Evolutionary conservation across 2,888 invertebrate species (phyloP).

Genomic region (Cryptus viduatorius): DNA sequence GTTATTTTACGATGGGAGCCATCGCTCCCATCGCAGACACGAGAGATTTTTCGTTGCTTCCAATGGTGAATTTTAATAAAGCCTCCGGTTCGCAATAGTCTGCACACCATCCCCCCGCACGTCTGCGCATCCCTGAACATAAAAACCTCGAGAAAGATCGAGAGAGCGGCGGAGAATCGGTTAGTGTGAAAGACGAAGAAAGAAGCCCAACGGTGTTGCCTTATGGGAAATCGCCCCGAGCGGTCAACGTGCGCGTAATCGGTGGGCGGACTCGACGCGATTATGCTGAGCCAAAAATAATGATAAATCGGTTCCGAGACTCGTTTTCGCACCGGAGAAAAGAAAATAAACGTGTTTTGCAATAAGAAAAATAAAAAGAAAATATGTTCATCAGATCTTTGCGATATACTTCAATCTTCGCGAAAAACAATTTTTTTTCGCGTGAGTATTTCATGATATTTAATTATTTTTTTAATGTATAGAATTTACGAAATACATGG

Average conservation of each 20-base stretch:
- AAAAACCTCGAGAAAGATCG: constrained; percentile 33
- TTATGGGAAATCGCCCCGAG: constrained; percentile 82
- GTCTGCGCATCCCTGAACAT: constrained; percentile 45
- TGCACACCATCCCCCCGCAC: constrained; percentile 19
- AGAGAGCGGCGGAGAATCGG: constrained; percentile 24
- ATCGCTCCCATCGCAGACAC: constrained; percentile 67
- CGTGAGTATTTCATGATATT: neutral
- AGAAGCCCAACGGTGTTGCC: constrained; percentile 66
- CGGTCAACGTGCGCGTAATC: constrained; percentile 80
- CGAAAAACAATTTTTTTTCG: neutral
- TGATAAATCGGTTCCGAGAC: constrained; percentile 78
- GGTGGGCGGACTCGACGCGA: constrained; percentile 79
- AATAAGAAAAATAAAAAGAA: constrained; percentile 45
- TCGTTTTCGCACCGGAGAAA: constrained; percentile 66
- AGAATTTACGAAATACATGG: neutral
- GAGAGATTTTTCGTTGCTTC: constrained; percentile 61
- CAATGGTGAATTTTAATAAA: constrained; percentile 78
- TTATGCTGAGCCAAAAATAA: constrained; percentile 82
- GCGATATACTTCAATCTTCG: neutral
- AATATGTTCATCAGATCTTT: constrained; percentile 7
- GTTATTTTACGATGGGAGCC: constrained; percentile 78
- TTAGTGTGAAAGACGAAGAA: constrained; percentile 64
- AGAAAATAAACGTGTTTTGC: constrained; percentile 21
- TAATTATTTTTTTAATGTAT: neutral
- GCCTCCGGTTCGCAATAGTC: constrained; percentile 50